phyloP scores from a whole-genome alignment of 2,113 vertebrate species.

The Galeopterus variegatus region DNA sequence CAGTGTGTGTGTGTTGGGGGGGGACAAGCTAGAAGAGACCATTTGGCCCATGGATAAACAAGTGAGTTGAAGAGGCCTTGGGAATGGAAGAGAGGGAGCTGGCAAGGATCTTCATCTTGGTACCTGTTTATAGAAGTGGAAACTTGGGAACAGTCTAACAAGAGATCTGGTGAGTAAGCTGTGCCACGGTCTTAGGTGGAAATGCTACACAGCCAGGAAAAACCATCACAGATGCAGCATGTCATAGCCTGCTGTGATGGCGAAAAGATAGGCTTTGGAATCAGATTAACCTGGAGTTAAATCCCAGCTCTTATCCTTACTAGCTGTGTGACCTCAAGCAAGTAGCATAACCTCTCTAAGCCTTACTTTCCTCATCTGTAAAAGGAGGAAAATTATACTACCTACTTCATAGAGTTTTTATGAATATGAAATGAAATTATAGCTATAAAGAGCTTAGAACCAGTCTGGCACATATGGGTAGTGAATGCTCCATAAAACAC shows the following conservation, averaged over 20 bases:
- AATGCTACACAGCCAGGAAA: fast-evolving
- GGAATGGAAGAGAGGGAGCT: not conserved
- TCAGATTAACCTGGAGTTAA: not conserved
- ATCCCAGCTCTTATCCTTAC: not conserved
- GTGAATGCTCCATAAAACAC: conserved; percentile 41
- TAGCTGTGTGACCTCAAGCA: not conserved
- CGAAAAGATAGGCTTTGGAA: not conserved
- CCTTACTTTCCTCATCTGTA: not conserved
- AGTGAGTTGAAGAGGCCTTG: not conserved
- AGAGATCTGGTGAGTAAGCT: not conserved
- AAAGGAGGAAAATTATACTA: not conserved
- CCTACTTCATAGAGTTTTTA: not conserved
- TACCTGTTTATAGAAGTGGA: not conserved
- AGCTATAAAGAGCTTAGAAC: not conserved
- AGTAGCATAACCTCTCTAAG: not conserved
- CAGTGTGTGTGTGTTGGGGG: not conserved
- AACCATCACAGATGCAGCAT: fast-evolving
- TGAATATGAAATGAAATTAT: not conserved
- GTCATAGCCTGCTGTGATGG: fast-evolving
- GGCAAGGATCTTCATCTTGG: not conserved
- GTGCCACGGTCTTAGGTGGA: fast-evolving
- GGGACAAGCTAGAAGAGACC: conserved; percentile 21
- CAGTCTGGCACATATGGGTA: not conserved
- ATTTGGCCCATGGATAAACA: not conserved
- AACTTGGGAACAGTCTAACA: not conserved